Evolutionary conservation across 2,113 vertebrate species (phyloP), one percentile per base, ranked within the genome.

Genomic region (Promerops cafer): DNA sequence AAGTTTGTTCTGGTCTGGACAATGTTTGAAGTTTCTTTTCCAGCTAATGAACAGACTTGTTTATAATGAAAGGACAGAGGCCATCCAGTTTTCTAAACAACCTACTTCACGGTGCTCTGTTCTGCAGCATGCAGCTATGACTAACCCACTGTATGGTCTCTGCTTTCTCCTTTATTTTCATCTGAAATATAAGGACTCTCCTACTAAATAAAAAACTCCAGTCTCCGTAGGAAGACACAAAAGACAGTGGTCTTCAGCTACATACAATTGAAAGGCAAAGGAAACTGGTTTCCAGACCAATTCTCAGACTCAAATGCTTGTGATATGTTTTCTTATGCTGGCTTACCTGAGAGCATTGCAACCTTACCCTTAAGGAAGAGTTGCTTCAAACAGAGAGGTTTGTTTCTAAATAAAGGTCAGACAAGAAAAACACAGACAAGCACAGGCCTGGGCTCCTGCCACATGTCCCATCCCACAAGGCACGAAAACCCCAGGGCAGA

Each of bases 1-100:
- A 92, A 70, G 95, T 94, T 84, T 93, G 71, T 87, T 96, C 93
- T 90, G 94, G 63, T 93, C 69, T 93, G 89, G 63, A 86, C 65
- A 86, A 69, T 50, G 65, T 90, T 79, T 87, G 45, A 95, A 56
- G 50, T 74, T 94, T 87, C 76, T 94, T 96, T 89, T 72, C 75
- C 68, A 81, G 27, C 75, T 93, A 89, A 96, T 28, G 84, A 96
- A 91, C 56, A 86, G 78, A 49, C 49, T 72, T 89, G 90, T 93
- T 96, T 96, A 94, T 75, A 96, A 90, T 44, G 57, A 90, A 94
- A 83, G 65, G 94, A 92, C 72, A 90, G 33, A 80, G 6, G 74
- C 50, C 81, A 88, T 76, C 61, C 71, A 77, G 33, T 65, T 87
- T 96, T 95, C 90, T 93, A 96, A 96, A 95, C 94, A 94, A 93